Evolutionary conservation across 2,113 vertebrate species (phyloP).

Genomic region (Tetrao urogallus): DNA sequence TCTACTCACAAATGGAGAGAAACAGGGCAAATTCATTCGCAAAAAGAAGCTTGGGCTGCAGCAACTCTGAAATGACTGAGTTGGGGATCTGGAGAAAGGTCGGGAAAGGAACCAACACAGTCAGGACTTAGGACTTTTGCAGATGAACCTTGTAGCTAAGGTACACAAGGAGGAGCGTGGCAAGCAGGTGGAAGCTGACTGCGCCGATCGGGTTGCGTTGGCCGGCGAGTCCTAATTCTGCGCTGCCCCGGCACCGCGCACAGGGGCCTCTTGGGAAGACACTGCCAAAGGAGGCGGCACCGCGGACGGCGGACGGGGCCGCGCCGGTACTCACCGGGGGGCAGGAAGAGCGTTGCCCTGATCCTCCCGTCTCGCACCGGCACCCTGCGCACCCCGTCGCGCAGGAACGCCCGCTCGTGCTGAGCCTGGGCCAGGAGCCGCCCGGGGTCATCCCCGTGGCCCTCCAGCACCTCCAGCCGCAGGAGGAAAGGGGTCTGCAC

Average conservation of each 20-base stretch:
- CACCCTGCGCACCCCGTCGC: slow-evolving; percentile 56
- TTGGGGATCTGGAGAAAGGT: not conserved
- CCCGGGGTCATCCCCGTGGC: not conserved
- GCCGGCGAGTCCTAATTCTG: not conserved
- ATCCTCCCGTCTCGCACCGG: slow-evolving; percentile 65
- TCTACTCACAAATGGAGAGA: not conserved
- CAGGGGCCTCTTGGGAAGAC: not conserved
- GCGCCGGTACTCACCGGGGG: slow-evolving; percentile 58
- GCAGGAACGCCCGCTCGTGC: slow-evolving; percentile 73
- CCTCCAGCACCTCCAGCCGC: slow-evolving; percentile 66
- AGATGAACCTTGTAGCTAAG: not conserved
- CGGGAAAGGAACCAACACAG: not conserved
- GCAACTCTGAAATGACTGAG: not conserved
- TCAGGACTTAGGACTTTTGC: not conserved
- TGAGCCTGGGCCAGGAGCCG: slow-evolving; percentile 19
- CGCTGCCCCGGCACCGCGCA: not conserved
- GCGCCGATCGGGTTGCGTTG: too few relatives aligned
- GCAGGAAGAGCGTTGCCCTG: slow-evolving; percentile 75
- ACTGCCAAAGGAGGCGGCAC: too few relatives aligned
- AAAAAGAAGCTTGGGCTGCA: not conserved
- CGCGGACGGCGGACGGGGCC: too few relatives aligned
- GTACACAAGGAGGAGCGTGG: not conserved
- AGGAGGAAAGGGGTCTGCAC: slow-evolving; percentile 53
- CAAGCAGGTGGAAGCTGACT: not conserved
- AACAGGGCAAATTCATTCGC: not conserved